Evolutionary conservation across 2,113 vertebrate species (phyloP).

Genomic region (Perccottus glenii): DNA sequence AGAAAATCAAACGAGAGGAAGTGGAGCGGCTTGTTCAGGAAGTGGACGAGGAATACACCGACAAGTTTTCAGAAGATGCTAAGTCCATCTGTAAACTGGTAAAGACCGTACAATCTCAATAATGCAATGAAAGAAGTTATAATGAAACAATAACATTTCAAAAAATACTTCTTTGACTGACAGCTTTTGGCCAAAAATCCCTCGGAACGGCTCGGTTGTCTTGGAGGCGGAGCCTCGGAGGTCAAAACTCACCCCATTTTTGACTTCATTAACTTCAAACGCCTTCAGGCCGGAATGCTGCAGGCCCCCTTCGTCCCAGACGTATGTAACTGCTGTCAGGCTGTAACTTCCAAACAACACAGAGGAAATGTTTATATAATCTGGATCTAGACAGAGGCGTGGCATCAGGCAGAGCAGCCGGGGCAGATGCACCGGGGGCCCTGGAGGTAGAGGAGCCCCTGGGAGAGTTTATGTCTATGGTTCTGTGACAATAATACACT

Average conservation of each 20-base stretch:
- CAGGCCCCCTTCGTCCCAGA: slow-evolving; percentile 93
- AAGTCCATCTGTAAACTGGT: slow-evolving; percentile 91
- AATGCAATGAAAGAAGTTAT: no score
- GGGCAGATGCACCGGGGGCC: no score
- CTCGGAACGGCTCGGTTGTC: slow-evolving; percentile 85
- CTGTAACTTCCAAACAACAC: no score
- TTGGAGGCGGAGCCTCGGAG: slow-evolving; percentile 86
- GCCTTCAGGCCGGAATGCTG: slow-evolving; percentile 94
- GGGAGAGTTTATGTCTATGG: no score
- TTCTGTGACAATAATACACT: no score
- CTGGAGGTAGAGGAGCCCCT: no score
- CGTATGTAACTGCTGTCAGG: slow-evolving; percentile 75
- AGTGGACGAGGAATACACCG: slow-evolving; percentile 90
- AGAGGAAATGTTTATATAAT: no score
- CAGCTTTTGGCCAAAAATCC: slow-evolving; percentile 95
- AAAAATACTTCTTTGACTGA: not conserved
- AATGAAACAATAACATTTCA: no score
- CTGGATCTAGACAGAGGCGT: no score
- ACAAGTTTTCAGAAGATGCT: slow-evolving; percentile 87
- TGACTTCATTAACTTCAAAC: slow-evolving; percentile 92
- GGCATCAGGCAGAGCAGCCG: no score
- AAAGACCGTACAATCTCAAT: slow-evolving; percentile 24
- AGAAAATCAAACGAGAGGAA: slow-evolving; percentile 96
- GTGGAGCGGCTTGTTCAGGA: slow-evolving; percentile 93
- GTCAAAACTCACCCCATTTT: slow-evolving; percentile 93